Percentiles rank a stretch among this genome's conserved stretches.
phyloP scores from a whole-genome alignment of 2,888 invertebrate species.

The Ophion ventricosus region DNA sequence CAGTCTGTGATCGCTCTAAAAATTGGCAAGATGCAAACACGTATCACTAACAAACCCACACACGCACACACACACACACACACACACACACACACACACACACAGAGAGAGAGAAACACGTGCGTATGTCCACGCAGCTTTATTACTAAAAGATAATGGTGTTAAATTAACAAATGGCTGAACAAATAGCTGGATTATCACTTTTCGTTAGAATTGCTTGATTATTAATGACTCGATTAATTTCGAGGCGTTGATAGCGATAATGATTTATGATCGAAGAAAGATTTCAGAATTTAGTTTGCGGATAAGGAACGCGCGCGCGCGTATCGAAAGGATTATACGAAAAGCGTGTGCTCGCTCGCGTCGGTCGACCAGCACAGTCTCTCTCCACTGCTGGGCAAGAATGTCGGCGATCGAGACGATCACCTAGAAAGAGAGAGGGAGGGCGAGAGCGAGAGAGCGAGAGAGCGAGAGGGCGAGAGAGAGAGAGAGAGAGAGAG shows the following conservation, averaged over 20 bases:
- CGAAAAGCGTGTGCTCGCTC: conserved; percentile 35
- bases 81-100: neutral
- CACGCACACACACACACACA: neutral
- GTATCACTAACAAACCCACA: neutral
- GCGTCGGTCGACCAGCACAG: conserved; percentile 49
- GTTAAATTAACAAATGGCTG: neutral
- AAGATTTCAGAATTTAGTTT: neutral
- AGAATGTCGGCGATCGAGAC: conserved; percentile 60
- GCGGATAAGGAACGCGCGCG: neutral
- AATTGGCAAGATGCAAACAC: conserved; percentile 73
- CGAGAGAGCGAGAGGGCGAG: neutral
- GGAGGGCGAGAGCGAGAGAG: neutral
- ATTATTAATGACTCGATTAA: neutral
- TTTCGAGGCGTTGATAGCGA: too few species aligned
- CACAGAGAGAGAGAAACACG: too few species aligned
- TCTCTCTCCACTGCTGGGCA: conserved; percentile 56
- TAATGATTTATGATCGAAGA: too few species aligned
- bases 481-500: conserved; percentile 15
- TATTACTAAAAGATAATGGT: too few species aligned
- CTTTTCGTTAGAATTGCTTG: neutral
- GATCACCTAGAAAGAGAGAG: conserved; percentile 13
- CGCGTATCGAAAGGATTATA: conserved; percentile 20
- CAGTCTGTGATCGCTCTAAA: conserved; percentile 86
- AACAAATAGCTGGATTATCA: neutral
- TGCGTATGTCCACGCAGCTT: neutral